phyloP scores from a whole-genome alignment of 2,113 vertebrate genomes.

The Diphyllodes magnificus region DNA sequence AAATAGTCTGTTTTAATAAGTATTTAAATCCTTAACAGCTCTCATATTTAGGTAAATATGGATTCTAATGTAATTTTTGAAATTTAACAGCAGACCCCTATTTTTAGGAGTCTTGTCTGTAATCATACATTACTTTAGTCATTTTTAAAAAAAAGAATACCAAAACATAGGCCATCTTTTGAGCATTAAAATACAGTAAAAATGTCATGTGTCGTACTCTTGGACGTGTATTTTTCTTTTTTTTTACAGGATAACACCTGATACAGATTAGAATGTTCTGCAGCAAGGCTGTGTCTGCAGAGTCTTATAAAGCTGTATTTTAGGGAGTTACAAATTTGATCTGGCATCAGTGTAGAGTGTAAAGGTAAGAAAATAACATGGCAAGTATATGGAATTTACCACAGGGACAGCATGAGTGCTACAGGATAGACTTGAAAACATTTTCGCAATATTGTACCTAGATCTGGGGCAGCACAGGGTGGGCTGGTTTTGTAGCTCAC shows the following conservation, averaged over 20 bases:
- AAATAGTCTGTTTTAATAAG: background rate
- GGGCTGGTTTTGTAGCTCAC: background rate
- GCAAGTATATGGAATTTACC: background rate
- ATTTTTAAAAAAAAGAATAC: background rate
- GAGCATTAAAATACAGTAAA: background rate
- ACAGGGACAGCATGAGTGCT: background rate
- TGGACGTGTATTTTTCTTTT: background rate
- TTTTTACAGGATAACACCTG: background rate
- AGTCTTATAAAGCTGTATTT: background rate
- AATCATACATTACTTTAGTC: background rate
- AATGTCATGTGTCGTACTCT: background rate
- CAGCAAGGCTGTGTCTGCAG: background rate
- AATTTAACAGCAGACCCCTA: background rate
- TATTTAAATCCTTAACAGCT: background rate
- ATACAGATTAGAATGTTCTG: background rate
- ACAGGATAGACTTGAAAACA: background rate
- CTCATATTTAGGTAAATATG: background rate
- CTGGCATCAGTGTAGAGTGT: background rate
- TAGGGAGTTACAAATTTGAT: background rate
- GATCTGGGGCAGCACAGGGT: background rate
- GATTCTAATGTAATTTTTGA: background rate
- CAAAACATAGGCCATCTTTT: background rate
- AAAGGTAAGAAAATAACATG: background rate
- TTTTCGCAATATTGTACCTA: background rate
- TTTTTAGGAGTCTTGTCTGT: background rate